A percentile compares a stretch with the other conserved stretches of the same genome.
These are phyloP conservation scores for Tigriopus japonicus DNA, from an alignment of 1,140 invertebrate genomes.

Conservation along the genomic window DNA sequence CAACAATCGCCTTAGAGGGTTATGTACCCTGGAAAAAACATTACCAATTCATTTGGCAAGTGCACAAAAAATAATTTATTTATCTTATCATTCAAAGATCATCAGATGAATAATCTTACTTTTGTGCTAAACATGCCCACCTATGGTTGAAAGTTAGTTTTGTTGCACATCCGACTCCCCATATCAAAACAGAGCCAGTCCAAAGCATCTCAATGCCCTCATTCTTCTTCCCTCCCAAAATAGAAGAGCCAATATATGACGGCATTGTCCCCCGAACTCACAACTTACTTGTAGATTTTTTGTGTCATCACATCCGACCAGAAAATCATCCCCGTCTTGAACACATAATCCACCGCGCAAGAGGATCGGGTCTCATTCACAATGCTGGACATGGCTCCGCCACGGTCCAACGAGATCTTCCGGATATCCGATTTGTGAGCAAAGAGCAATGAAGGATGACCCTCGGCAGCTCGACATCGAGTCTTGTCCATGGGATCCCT, in stretches of 20 bases:
- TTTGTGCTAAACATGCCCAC: too few species aligned
- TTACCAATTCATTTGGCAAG: too few species aligned
- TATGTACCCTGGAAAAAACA: too few species aligned
- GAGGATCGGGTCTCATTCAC: conserved; percentile 65
- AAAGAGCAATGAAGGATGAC: conserved; percentile 62
- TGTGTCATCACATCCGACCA: conserved; percentile 69
- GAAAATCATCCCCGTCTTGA: conserved; percentile 72
- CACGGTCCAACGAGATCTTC: conserved; percentile 68
- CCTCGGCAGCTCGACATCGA: conserved; percentile 66
- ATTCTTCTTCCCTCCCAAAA: background rate
- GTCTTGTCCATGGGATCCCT: conserved; percentile 59
- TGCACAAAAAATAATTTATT: too few species aligned
- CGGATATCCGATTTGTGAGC: conserved; percentile 66
- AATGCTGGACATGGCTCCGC: conserved; percentile 53
- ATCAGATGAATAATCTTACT: too few species aligned
- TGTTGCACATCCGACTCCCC: too few species aligned
- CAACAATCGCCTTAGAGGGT: too few species aligned
- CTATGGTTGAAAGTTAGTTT: too few species aligned
- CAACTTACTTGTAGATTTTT: conserved; percentile 60
- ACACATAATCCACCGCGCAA: conserved; percentile 70
- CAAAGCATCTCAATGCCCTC: too few species aligned
- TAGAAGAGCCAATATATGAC: background rate
- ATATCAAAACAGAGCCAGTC: too few species aligned
- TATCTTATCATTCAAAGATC: too few species aligned
- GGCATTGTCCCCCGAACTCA: background rate